phyloP scores from a whole-genome alignment of 1,140 invertebrate species.

The Contarinia nasturtii region DNA sequence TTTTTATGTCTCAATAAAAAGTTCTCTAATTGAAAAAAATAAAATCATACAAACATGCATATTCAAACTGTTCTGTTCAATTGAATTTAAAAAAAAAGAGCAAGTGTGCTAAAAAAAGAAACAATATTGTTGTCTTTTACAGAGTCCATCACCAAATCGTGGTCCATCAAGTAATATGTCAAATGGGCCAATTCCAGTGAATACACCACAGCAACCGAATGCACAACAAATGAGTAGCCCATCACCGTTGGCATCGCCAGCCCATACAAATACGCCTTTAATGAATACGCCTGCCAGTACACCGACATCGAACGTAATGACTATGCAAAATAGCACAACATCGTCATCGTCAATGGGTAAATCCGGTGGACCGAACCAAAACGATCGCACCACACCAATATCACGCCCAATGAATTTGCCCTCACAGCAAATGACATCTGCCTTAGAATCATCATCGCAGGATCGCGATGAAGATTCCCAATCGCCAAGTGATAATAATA shows the following conservation, averaged over 20 bases:
- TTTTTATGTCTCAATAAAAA: no score
- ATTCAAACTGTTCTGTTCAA: no score
- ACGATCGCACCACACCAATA: neutral
- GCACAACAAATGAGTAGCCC: slow-evolving; percentile 24
- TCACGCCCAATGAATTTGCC: slow-evolving; percentile 19
- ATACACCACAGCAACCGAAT: slow-evolving; percentile 30
- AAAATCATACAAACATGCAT: no score
- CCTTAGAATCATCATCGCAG: slow-evolving; percentile 39
- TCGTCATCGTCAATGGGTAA: slow-evolving; percentile 3
- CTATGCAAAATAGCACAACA: slow-evolving; percentile 11
- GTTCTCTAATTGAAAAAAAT: no score
- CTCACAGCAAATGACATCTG: slow-evolving; percentile 45
- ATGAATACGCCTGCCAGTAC: slow-evolving; percentile 9
- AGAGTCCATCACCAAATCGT: slow-evolving; percentile 26
- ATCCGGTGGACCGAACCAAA: neutral
- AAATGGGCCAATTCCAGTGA: slow-evolving; percentile 23
- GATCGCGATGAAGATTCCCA: slow-evolving; percentile 46
- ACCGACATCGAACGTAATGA: slow-evolving; percentile 8
- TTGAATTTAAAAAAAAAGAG: no score
- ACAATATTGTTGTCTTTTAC: slow-evolving; percentile 5
- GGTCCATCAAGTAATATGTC: slow-evolving; percentile 12
- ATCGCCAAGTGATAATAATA: slow-evolving; percentile 29
- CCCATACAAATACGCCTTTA: slow-evolving; percentile 9
- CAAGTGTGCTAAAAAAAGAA: no score
- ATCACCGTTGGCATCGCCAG: slow-evolving; percentile 15